Evolutionary conservation across 1,140 invertebrate species (phyloP), one percentile per base, ranked within the genome.

Genomic region (Acromyrmex charruanus): DNA sequence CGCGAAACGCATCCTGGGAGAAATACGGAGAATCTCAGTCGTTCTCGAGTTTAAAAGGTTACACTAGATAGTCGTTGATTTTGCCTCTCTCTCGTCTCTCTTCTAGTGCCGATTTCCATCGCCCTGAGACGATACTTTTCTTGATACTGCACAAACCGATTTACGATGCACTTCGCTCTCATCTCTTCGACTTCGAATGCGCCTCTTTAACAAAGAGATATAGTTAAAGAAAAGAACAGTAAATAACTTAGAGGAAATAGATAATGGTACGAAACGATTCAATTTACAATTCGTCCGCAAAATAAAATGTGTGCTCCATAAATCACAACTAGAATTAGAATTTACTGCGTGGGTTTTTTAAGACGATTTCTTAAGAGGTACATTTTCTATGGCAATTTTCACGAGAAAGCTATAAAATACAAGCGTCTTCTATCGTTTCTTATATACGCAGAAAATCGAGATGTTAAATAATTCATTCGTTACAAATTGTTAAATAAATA

Each of bases 21-120:
- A 88, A 85, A 88, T 77, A 88, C 80, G 51, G 39, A 66, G 51
- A 85, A 72, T 88, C 69, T 75, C 25, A 77, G 65, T 59, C 59
- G 75, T 85, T 82, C 71, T 59, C 55, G 71, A 77, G 49, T 85
- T 71, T 71, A 71, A 88, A 77, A 55, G 65, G 71, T 88, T 85
- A 71, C 77, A 18, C 59, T 59, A 28, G 69, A 49, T 49, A 74
- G 28, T 75, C 39, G 51, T 87, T 35, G 58, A 77, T 59, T 63
- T 61, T 21, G 39, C 31, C 21, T 21, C n/a, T 61, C 7, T 49
- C 39, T 44, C 39, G 39, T 9, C 39, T 44, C 1, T 44, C 39
- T 44, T 9, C 9, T 44, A 44, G 7, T 9, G 9, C 39, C 39
- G 39, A 44, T 44, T 12, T 44, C 39, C 39, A 44, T 44, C 53